A percentile compares a stretch with the other conserved stretches of the same genome.
These are phyloP conservation scores for Caradrina clavipalpis DNA, from an alignment of 2,888 invertebrate species.

Conservation along the genomic window DNA sequence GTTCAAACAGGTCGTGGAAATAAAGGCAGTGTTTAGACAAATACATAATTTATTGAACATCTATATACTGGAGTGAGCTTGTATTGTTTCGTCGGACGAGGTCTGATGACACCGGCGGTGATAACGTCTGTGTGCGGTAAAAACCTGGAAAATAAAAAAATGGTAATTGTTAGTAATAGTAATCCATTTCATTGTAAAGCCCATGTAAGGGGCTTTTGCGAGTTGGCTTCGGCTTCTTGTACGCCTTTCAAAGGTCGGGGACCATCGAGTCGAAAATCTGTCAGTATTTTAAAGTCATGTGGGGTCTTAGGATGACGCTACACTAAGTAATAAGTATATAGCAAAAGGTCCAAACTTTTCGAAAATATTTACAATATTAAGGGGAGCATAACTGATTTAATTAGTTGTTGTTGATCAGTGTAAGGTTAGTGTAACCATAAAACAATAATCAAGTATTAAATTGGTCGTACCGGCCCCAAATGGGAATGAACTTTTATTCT, in stretches of 20 bases:
- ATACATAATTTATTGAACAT: conserved; percentile 67
- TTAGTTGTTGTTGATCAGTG: neutral
- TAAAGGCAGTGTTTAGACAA: conserved; percentile 29
- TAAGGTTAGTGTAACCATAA: neutral
- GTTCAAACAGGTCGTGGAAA: conserved; percentile 38
- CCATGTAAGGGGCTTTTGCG: too few species aligned
- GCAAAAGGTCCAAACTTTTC: neutral
- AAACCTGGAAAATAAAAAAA: conserved; percentile 74
- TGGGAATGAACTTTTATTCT: neutral
- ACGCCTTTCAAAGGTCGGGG: too few species aligned
- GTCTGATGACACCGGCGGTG: conserved; percentile 66
- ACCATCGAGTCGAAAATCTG: neutral
- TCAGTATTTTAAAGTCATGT: neutral
- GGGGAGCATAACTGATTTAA: too few species aligned
- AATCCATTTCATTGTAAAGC: too few species aligned
- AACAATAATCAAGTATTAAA: neutral
- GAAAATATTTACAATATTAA: neutral
- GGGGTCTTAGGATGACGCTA: neutral
- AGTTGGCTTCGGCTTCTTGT: too few species aligned
- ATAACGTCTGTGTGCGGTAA: conserved; percentile 69
- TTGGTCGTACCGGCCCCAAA: neutral
- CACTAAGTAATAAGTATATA: neutral
- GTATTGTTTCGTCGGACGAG: conserved; percentile 68
- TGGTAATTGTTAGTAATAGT: neutral
- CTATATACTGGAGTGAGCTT: conserved; percentile 66